Percentiles rank a stretch among this genome's conserved stretches.
These are phyloP conservation scores for Platynereis dumerilii DNA, from an alignment of 2,888 invertebrate genomes.

Conservation along the genomic window DNA sequence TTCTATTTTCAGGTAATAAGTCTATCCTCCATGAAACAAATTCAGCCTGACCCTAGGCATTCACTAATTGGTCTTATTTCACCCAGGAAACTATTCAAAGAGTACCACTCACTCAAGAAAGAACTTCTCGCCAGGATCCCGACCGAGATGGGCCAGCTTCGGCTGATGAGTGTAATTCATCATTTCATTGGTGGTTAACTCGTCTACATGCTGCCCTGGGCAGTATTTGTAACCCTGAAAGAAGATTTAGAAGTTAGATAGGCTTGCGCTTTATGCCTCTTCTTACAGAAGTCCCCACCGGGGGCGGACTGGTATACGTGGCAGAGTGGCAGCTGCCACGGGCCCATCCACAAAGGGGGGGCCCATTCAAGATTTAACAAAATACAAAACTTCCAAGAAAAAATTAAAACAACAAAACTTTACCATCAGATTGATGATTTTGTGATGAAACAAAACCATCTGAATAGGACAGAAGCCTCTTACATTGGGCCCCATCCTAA, in stretches of 20 bases:
- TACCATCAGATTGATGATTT: too few relatives aligned
- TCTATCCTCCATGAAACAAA: too few relatives aligned
- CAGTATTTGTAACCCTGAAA: constrained; percentile 43
- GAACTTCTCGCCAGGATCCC: constrained; percentile 43
- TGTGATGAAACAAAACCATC: not conserved
- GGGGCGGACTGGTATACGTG: too few relatives aligned
- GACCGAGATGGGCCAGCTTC: constrained; percentile 38
- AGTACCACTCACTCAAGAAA: constrained; percentile 35
- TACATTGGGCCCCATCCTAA: too few relatives aligned
- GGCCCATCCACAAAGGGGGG: too few relatives aligned
- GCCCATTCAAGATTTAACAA: too few relatives aligned
- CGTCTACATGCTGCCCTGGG: constrained; percentile 38
- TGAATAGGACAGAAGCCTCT: not conserved
- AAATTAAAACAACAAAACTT: not conserved
- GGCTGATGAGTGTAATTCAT: constrained; percentile 38
- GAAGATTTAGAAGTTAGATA: not conserved
- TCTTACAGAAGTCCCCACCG: not conserved
- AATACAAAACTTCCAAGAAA: not conserved
- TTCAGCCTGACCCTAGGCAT: too few relatives aligned
- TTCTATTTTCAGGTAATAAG: too few relatives aligned
- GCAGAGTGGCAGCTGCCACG: too few relatives aligned
- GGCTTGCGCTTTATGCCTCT: not conserved
- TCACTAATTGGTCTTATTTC: too few relatives aligned
- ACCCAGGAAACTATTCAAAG: too few relatives aligned
- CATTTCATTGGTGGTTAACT: constrained; percentile 39